Evolutionary conservation across 2,888 invertebrate species (phyloP), one percentile per base, ranked within the genome.

Genomic region (Cryptocephalus moraei): DNA sequence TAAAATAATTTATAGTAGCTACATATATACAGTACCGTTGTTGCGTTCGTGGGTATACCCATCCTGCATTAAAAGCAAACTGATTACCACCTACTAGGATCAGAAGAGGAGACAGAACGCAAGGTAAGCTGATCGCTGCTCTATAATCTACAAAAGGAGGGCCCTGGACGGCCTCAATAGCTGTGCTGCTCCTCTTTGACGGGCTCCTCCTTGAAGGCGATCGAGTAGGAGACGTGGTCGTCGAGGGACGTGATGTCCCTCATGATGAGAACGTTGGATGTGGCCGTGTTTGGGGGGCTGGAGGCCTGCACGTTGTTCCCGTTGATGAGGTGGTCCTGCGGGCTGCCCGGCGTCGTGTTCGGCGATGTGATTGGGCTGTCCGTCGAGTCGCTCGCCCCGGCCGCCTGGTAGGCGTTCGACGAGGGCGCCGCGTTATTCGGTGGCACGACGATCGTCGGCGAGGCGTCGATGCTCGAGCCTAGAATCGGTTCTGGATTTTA

Each of bases 201-300:
- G 3, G 76, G 76, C 58, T 77, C 78, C 52, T 76, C 75, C 57
- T 78, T 78, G 58, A 78, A 77, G 47, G 71, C 63, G 47, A 67
- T 61, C 48, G 65, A 65, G 49, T 71, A 70, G 8, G 53, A 46
- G 8, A 51, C 45, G 8, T 56, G 40, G 9, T 69, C 69, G 14
- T 69, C 68, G 46, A 73, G 68, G 2, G 69, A 66, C 22, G 69
- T 66, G 9, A 75, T 67, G 42, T 75, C 75, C 48, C 72, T 67
- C 57, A 76, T 69, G 36, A 75, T 75, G 58, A 76, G 65, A 1
- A 74, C 71, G 32, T 62, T 65, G 14, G 63, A 59, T 33, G 63
- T 57, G 9, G 62, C 61, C 40, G 60, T 57, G 34, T 56, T 59
- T n/a, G 60, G 62, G 2, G 75, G 73, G 52, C 73, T 74, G 14